Conservation (phyloP, 2,797 vertebrate species). For the Hemitrygon akajei region DNA sequence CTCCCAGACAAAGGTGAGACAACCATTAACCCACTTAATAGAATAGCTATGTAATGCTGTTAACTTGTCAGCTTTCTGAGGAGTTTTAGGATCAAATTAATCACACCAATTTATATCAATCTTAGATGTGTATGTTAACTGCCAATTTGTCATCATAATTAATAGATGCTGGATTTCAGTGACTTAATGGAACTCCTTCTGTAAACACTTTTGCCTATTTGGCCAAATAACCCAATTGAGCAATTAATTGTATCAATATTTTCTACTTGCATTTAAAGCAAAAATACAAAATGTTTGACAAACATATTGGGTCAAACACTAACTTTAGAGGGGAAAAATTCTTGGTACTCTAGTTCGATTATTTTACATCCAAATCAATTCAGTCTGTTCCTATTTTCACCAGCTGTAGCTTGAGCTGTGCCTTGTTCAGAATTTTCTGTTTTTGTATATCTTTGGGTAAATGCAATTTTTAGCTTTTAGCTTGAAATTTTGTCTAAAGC, state of each 20-base stretch:
- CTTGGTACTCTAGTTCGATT: not conserved
- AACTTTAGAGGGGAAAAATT: not conserved
- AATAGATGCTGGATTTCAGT: not conserved
- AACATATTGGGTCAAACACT: not conserved
- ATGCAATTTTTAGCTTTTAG: not conserved
- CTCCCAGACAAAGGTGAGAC: not conserved
- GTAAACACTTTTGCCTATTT: not conserved
- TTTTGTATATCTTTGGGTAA: not conserved
- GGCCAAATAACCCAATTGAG: not conserved
- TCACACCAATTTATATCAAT: not conserved
- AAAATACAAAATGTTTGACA: not conserved
- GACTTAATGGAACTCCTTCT: not conserved
- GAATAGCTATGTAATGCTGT: not conserved
- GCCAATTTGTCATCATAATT: not conserved
- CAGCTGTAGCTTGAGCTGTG: not conserved
- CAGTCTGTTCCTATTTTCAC: not conserved
- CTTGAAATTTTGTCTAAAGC: not conserved
- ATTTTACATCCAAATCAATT: not conserved
- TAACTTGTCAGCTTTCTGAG: not conserved
- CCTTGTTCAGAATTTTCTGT: not conserved
- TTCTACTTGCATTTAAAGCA: not conserved
- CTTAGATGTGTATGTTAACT: not conserved
- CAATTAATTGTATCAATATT: not conserved
- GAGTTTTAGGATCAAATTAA: not conserved
- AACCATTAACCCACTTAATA: not conserved